Base-by-base conservation (phyloP, 2,113 vertebrate species). In the Potamarius usumacintae region DNA sequence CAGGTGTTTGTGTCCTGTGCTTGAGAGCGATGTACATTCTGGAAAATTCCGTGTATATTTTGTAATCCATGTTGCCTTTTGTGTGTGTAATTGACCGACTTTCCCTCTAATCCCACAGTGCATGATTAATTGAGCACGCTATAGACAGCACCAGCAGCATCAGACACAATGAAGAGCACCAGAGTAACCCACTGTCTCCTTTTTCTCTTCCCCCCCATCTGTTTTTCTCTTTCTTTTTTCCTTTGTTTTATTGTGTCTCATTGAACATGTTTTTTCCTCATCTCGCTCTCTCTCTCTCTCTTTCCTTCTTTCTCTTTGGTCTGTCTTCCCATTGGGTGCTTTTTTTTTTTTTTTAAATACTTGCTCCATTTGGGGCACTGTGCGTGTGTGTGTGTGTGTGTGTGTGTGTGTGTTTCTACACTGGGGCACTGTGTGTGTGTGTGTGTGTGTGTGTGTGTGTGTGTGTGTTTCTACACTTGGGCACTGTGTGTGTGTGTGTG, bases 111-210 rank as follows among this genome's bases (percentile, higher is more conserved):
- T 50, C 83, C 12, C 80, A 76, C 86, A 89, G 85, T 94, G 94
- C 94, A 95, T 95, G 94, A 89, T 83, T 80, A 76, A 92, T 91
- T 91, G 89, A 86, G 82, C 86, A 58, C 67, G 84, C 85, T 84
- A 27, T 87, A 34, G 14, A 88, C 83, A 77, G 76, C 89, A 69
- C 85, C 93, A 90, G 90, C 91, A 92, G 63, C 89, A 85, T 83
- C 89, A 78, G 86, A 67, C 83, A 86, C 57, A 52, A 89, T 71
- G 57, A 91, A 76, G 60, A 90, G 90, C 92, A 89, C 91, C 55
- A 90, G 83, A 95, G 90, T 95, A 95, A 95, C 94, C 83, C 88
- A 81, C 53, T 60, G 69, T 74, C 89, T 74, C 74, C 90, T 91
- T 89, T 90, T 88, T 87, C 76, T 90, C 94, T 86, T 88, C 55